Conservation (phyloP, 2,888 invertebrate genomes). For the Lasioglossum marginatum region DNA sequence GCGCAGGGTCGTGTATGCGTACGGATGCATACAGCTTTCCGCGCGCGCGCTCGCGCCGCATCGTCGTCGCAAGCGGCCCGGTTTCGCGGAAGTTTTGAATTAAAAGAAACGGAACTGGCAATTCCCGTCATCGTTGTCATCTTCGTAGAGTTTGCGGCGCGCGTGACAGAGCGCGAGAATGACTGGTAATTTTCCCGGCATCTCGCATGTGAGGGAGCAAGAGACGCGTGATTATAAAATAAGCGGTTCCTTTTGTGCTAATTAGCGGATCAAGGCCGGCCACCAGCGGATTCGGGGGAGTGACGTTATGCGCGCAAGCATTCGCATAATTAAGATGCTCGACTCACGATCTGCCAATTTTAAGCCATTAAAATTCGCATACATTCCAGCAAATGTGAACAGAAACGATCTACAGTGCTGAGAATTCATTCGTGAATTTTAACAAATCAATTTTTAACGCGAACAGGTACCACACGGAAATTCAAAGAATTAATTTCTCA, state of each 20-base stretch:
- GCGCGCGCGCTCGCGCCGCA: neutral
- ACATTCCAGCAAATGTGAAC: neutral
- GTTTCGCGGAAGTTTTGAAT: slow-evolving; percentile 71
- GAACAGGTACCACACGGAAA: neutral
- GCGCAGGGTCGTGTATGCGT: neutral
- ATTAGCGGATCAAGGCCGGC: slow-evolving; percentile 80
- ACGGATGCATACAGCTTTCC: neutral
- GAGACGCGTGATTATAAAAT: slow-evolving; percentile 81
- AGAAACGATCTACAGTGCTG: neutral
- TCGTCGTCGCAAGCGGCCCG: slow-evolving; percentile 24
- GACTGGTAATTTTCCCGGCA: slow-evolving; percentile 77
- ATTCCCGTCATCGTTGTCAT: slow-evolving; percentile 63
- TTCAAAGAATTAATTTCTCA: too few species aligned
- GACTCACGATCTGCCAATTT: neutral
- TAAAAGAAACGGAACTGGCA: slow-evolving; percentile 74
- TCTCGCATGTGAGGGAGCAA: slow-evolving; percentile 77
- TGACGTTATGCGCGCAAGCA: slow-evolving; percentile 54
- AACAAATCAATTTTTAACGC: neutral
- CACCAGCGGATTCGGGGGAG: slow-evolving; percentile 75
- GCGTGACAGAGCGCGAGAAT: slow-evolving; percentile 60
- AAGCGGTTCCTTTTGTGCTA: slow-evolving; percentile 83
- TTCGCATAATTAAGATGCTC: neutral
- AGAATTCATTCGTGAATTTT: neutral
- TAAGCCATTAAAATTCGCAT: slow-evolving; percentile 6
- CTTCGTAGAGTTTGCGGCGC: slow-evolving; percentile 61